These are phyloP conservation scores for Eupithecia centaureata DNA, from an alignment of 2,888 invertebrate genomes.

Conservation along the genomic window DNA sequence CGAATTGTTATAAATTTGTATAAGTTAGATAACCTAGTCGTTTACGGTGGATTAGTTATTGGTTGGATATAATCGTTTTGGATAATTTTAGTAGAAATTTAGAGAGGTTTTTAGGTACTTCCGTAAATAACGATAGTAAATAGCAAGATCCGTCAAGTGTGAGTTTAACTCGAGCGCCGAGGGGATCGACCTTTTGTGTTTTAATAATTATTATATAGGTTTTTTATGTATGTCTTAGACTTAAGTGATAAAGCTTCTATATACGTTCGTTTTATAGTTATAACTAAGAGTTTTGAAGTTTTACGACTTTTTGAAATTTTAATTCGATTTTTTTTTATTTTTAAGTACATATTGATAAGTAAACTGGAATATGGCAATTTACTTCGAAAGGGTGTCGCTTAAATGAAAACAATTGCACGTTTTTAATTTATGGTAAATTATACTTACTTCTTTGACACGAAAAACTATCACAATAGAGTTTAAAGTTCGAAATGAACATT, in stretches of 20 bases:
- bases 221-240: no score
- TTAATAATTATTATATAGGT: no score
- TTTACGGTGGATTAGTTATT: background rate
- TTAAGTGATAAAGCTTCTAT: no score
- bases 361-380: no score
- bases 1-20: background rate
- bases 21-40: background rate
- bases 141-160: no score
- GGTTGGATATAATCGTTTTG: background rate
- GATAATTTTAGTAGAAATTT: background rate
- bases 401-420: no score
- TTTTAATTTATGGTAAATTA: conserved; percentile 1
- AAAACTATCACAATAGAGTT: background rate
- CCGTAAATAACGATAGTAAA: background rate
- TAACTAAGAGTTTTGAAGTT: background rate
- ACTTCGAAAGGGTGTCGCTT: no score
- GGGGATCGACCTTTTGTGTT: no score
- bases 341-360: no score
- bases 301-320: background rate
- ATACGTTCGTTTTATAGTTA: no score
- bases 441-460: background rate
- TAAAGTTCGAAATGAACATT: no score
- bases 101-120: background rate
- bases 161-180: no score
- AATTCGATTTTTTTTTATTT: background rate